These are phyloP conservation scores for Synanthedon andrenaeformis DNA, from an alignment of 2,888 invertebrate genomes.

Conservation along the genomic window DNA sequence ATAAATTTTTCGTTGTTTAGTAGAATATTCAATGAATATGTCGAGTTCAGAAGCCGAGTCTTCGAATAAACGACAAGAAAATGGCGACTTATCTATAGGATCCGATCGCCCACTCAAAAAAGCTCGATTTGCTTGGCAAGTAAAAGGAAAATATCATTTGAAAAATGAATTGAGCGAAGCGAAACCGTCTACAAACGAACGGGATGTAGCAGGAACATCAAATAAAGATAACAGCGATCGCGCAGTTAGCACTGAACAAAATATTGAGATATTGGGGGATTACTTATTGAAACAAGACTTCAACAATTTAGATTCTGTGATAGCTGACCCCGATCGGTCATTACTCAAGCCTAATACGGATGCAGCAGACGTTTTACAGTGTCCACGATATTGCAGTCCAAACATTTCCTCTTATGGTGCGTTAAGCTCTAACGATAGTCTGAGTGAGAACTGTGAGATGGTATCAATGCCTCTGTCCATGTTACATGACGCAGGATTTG, in stretches of 20 bases:
- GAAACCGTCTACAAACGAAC: slow-evolving; percentile 14
- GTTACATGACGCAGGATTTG: slow-evolving; percentile 25
- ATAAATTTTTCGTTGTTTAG: slow-evolving; percentile 12
- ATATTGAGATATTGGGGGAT: slow-evolving; percentile 46
- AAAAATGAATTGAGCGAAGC: slow-evolving; percentile 46
- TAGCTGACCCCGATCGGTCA: slow-evolving; percentile 30
- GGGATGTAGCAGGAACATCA: slow-evolving; percentile 19
- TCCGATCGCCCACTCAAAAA: slow-evolving; percentile 74
- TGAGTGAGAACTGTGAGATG: slow-evolving; percentile 2
- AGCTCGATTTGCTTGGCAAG: slow-evolving; percentile 76
- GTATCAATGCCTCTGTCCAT: slow-evolving; percentile 24
- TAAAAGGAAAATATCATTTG: slow-evolving; percentile 74
- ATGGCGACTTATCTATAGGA: slow-evolving; percentile 61
- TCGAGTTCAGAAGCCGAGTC: slow-evolving; percentile 50
- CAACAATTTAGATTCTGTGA: slow-evolving; percentile 37
- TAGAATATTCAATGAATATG: slow-evolving; percentile 41
- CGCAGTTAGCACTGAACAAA: slow-evolving; percentile 39
- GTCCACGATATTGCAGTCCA: slow-evolving; percentile 42
- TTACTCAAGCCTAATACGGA: slow-evolving; percentile 29
- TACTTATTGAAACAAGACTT: slow-evolving; percentile 50
- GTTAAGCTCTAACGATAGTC: slow-evolving; percentile 6
- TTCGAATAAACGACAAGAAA: slow-evolving; percentile 62
- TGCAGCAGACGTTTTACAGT: slow-evolving; percentile 27
- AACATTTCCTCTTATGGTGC: slow-evolving; percentile 14
- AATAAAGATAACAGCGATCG: slow-evolving; percentile 19